A percentile compares a stretch with the other conserved stretches of the same genome.
Evolutionary conservation across 2,797 vertebrate species (phyloP).

Genomic region (Manis crassicaudata): DNA sequence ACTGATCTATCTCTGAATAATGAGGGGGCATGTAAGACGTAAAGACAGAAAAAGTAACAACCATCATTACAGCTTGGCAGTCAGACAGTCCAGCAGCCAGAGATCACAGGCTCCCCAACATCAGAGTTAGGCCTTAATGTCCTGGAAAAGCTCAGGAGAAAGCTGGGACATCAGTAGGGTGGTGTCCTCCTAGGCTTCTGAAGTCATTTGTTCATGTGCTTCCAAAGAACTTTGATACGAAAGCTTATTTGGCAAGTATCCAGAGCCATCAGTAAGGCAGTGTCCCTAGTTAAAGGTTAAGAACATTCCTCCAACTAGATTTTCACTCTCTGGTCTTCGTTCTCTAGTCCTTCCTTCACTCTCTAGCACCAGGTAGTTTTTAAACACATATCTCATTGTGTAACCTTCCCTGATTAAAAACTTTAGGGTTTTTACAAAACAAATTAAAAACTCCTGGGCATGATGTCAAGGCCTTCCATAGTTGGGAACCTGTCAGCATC

Average conservation of each 20-base stretch:
- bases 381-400: neutral
- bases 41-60: neutral
- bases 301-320: neutral
- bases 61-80: neutral
- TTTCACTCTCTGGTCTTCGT: neutral
- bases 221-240: neutral
- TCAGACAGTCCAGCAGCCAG: neutral
- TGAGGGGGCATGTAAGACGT: neutral
- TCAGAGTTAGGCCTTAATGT: neutral
- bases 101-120: neutral
- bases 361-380: slow-evolving; percentile 7
- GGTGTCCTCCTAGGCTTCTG: neutral
- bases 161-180: neutral
- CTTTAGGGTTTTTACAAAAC: neutral
- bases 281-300: slow-evolving; percentile 39
- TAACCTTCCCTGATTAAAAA: neutral
- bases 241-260: slow-evolving; percentile 15
- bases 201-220: neutral
- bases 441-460: neutral
- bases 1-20: neutral
- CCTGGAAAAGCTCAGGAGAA: slow-evolving; percentile 17
- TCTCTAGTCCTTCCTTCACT: neutral
- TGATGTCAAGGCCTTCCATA: neutral
- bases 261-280: neutral
- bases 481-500: neutral